phyloP scores from a whole-genome alignment of 92 coral and sea anemone species.

The Siderastrea radians region DNA sequence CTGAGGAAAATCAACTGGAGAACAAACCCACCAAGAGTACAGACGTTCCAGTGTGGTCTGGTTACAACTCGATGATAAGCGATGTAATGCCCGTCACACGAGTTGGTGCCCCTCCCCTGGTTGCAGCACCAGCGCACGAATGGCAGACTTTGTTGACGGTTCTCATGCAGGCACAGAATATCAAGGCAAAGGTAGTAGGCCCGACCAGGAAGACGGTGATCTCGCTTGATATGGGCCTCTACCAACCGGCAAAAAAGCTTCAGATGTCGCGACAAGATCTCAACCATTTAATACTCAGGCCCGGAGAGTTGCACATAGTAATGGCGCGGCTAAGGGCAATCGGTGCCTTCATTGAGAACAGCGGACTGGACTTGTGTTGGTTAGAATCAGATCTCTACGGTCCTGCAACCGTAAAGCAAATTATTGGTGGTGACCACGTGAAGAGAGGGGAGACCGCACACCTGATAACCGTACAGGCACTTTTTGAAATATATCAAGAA shows the following conservation, averaged over 20 bases:
- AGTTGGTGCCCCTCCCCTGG: slow-evolving; percentile 15
- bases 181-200: slow-evolving; percentile 53
- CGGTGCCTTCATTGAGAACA: slow-evolving; percentile 54
- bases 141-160: slow-evolving; percentile 48
- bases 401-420: too few species aligned
- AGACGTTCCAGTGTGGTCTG: slow-evolving; percentile 39
- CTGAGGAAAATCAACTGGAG: slow-evolving; percentile 4
- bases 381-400: slow-evolving; percentile 27
- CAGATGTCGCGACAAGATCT: slow-evolving; percentile 63
- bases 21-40: slow-evolving; percentile 3
- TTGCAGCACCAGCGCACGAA: slow-evolving; percentile 60
- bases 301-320: slow-evolving; percentile 80
- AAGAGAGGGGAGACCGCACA: too few species aligned
- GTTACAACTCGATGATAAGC: slow-evolving; percentile 7
- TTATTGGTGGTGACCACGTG: too few species aligned
- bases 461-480: too few species aligned
- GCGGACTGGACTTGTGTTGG: slow-evolving; percentile 76
- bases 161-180: slow-evolving; percentile 27
- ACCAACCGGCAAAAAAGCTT: slow-evolving; percentile 56
- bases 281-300: slow-evolving; percentile 39
- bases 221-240: slow-evolving; percentile 64
- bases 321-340: slow-evolving; percentile 65
- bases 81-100: slow-evolving; percentile 19
- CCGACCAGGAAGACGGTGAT: slow-evolving; percentile 65
- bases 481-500: too few species aligned